Conservation (phyloP, 2,113 vertebrate genomes). For the Caretta caretta region DNA sequence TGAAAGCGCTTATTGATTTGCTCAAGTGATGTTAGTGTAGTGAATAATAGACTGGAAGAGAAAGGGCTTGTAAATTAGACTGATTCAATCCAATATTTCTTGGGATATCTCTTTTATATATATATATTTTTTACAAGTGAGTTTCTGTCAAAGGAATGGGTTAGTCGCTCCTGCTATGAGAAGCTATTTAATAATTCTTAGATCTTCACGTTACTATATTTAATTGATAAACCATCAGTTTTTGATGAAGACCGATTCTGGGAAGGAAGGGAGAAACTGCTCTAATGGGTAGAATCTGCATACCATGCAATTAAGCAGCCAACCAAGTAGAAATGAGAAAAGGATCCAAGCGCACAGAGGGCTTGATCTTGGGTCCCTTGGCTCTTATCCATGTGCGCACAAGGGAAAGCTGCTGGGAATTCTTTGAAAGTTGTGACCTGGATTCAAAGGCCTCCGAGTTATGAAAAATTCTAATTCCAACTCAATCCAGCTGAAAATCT, state of each 20-base stretch:
- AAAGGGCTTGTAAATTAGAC: constrained; percentile 62
- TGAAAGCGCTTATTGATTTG: constrained; percentile 76
- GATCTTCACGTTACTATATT: neutral
- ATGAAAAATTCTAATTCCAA: neutral
- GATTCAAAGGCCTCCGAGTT: neutral
- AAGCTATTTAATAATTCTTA: neutral
- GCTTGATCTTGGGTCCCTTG: neutral
- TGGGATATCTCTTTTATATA: constrained; percentile 7
- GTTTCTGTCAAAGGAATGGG: constrained; percentile 44
- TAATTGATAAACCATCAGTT: neutral
- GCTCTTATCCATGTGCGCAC: neutral
- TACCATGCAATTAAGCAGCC: neutral
- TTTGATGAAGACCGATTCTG: neutral
- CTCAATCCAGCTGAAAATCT: neutral
- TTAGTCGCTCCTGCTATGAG: neutral
- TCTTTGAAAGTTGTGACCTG: neutral
- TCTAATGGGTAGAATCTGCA: neutral
- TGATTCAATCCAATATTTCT: constrained; percentile 57
- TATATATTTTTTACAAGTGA: constrained; percentile 25
- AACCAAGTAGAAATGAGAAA: neutral
- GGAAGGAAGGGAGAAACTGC: neutral
- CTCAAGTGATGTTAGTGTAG: constrained; percentile 62
- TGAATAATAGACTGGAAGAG: constrained; percentile 69
- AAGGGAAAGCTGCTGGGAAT: neutral
- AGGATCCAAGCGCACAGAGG: neutral